Conservation (phyloP, 2,797 vertebrate species). For the Alosa sapidissima region DNA sequence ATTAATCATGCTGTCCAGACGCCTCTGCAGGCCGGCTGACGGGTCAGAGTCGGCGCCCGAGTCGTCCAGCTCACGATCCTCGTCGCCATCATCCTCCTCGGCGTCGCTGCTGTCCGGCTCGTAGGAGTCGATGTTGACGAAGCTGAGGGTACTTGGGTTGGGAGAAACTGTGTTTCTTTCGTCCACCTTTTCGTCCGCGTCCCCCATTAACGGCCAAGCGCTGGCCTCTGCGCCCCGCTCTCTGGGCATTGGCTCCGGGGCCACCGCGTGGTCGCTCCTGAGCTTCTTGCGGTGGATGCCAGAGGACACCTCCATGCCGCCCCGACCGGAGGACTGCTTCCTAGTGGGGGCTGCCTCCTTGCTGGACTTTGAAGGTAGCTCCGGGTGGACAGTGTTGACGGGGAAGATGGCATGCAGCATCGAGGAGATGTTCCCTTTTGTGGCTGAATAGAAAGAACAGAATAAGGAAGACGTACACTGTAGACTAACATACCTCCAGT, state of each 20-base stretch:
- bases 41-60: conserved; percentile 40
- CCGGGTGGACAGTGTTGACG: conserved; percentile 41
- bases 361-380: conserved; percentile 30
- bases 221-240: conserved; percentile 47
- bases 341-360: conserved; percentile 28
- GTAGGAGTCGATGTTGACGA: conserved; percentile 71
- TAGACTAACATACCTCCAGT: not conserved
- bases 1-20: conserved; percentile 56
- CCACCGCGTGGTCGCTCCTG: conserved; percentile 51
- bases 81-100: conserved; percentile 56
- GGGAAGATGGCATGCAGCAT: conserved; percentile 53
- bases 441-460: conserved; percentile 37
- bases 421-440: conserved; percentile 51
- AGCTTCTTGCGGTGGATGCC: conserved; percentile 40
- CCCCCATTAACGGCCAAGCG: conserved; percentile 27
- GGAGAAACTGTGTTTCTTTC: not conserved
- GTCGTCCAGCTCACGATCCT: not conserved
- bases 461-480: not conserved
- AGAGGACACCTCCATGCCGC: conserved; percentile 24
- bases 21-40: conserved; percentile 56
- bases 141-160: conserved; percentile 61
- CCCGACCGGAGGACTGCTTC: conserved; percentile 33
- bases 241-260: conserved; percentile 22
- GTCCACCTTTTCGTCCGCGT: conserved; percentile 18
- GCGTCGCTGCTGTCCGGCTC: conserved; percentile 69